These are phyloP conservation scores for Coenonympha glycerion DNA, from an alignment of 2,888 invertebrate genomes.

Conservation along the genomic window DNA sequence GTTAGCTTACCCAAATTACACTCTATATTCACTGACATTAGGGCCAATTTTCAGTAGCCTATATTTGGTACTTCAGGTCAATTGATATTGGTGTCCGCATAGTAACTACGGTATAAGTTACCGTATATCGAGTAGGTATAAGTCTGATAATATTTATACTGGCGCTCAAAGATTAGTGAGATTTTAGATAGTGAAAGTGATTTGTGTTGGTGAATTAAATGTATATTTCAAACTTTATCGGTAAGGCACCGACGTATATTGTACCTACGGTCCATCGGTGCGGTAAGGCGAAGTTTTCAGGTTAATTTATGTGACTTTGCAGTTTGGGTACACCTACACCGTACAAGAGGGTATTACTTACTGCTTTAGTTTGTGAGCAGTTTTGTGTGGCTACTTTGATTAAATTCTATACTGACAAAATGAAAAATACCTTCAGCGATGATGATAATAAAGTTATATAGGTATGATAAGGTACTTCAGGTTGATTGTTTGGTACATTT, in stretches of 20 bases:
- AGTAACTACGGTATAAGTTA: conserved; percentile 27
- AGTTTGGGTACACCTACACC: too few relatives aligned
- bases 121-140: conserved; percentile 25
- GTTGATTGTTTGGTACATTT: too few relatives aligned
- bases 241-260: too few relatives aligned
- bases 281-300: conserved; percentile 9
- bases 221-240: conserved; percentile 4
- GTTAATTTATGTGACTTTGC: conserved; percentile 5
- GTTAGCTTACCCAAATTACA: conserved; percentile 27
- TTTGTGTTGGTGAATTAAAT: conserved; percentile 20
- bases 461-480: too few relatives aligned
- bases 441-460: too few relatives aligned
- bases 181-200: conserved; percentile 38
- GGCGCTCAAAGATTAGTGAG: conserved; percentile 39
- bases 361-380: neutral
- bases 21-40: conserved; percentile 21
- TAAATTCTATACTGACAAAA: too few relatives aligned
- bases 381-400: too few relatives aligned
- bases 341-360: neutral
- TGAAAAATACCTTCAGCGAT: too few relatives aligned
- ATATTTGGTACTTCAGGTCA: conserved; percentile 7
- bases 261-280: too few relatives aligned
- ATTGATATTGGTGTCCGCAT: conserved; percentile 11
- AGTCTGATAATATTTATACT: conserved; percentile 45
- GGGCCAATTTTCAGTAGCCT: conserved; percentile 17